Conservation (phyloP, 1,140 invertebrate genomes). For the Zaprionus capensis region DNA sequence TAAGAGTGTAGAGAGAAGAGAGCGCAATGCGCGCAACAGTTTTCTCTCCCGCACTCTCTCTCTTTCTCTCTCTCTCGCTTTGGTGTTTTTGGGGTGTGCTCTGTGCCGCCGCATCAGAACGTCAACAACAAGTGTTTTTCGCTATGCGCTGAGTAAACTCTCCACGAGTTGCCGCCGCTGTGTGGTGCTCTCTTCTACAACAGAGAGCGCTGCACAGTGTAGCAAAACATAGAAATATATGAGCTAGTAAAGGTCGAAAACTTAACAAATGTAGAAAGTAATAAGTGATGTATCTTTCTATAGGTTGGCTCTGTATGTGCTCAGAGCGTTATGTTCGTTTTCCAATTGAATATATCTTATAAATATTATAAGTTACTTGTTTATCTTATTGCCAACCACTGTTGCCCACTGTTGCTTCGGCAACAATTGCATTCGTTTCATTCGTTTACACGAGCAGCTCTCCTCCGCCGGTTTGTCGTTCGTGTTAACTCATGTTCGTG, state of each 20-base stretch:
- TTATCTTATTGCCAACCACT: background rate
- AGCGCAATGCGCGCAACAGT: conserved; percentile 62
- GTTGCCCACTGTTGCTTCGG: conserved; percentile 3
- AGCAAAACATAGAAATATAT: background rate
- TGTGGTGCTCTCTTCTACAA: conserved; percentile 32
- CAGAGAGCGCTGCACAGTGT: conserved; percentile 28
- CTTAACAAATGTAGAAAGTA: background rate
- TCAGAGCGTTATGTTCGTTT: no score
- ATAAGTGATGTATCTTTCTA: no score
- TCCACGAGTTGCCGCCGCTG: conserved; percentile 17
- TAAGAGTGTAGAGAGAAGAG: conserved; percentile 48
- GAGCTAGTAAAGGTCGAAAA: background rate
- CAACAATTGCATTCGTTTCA: conserved; percentile 17
- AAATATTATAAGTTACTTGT: background rate
- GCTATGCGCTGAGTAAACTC: conserved; percentile 43
- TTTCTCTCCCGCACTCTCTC: conserved; percentile 44
- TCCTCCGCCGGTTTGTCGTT: background rate
- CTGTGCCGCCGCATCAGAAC: conserved; percentile 18
- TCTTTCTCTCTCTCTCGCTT: background rate
- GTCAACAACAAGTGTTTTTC: conserved; percentile 77
- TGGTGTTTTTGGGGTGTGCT: conserved; percentile 46
- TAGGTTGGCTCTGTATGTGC: no score
- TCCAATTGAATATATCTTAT: background rate
- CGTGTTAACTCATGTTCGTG: background rate
- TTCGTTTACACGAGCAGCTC: conserved; percentile 30